Evolutionary conservation across 2,797 vertebrate species (phyloP), one percentile per base, ranked within the genome.

Genomic region (Adrianichthys oophorus): DNA sequence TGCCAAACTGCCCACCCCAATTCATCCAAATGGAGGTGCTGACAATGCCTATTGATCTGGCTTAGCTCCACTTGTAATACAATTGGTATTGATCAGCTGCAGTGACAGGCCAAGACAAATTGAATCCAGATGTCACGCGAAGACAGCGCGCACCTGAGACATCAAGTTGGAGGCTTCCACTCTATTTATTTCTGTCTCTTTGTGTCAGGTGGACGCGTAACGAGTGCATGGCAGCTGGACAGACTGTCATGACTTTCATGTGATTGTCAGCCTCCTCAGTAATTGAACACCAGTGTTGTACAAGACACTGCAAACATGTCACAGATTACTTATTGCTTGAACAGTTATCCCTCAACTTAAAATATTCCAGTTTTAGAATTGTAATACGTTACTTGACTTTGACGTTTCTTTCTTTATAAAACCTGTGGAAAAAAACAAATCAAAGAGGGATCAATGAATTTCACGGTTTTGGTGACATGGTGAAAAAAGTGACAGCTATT

Each of bases 11-110:
- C 54, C 16, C 41, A 52, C 57, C 64, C 61, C 41, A 15, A 74
- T 84, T 52, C 54, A 60, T 85, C 78, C 21, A 53, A 66, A 66
- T 55, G 62, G 60, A 70, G 68, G 64, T 85, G 89, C 89, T 91
- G 89, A 90, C 80, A 58, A 61, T 62, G 83, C 87, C 78, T 69
- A 66, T 60, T 56, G 68, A 63, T 52, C 62, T 76, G 82, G 72
- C 72, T 18, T 41, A 1, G 61, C 65, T 86, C 83, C 83, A 68
- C 62, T 65, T 78, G 56, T 79, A 87, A 87, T 85, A 86, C 84
- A 79, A 85, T 87, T 79, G 74, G 68, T 86, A 90, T 90, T 82
- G 87, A 91, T 89, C 83, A 76, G 43, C 45, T 46, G 54, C 54
- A 13, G 67, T 72, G 89, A 81, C 70, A 67, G 72, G 80, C 58